These are phyloP conservation scores for Pseudois nayaur DNA, from an alignment of 2,113 vertebrate genomes.

Conservation along the genomic window DNA sequence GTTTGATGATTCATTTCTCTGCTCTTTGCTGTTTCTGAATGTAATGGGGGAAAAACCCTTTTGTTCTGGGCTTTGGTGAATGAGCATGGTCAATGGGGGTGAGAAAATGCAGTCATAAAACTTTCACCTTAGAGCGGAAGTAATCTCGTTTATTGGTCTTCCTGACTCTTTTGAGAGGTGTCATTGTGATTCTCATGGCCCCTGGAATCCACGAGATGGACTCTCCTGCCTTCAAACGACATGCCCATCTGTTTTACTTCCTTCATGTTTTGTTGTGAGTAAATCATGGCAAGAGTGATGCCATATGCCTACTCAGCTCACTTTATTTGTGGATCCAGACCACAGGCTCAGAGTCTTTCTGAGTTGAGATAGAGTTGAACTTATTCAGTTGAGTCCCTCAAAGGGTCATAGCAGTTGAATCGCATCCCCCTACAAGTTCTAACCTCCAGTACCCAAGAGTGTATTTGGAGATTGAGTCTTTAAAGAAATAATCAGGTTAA, in stretches of 20 bases:
- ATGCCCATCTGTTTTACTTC: not conserved
- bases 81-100: not conserved
- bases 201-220: not conserved
- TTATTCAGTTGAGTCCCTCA: not conserved
- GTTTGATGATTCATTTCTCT: constrained; percentile 66
- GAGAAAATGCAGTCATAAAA: not conserved
- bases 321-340: not conserved
- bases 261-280: not conserved
- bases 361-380: not conserved
- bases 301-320: not conserved
- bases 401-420: not conserved
- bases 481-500: not conserved
- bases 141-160: not conserved
- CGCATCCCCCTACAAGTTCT: not conserved
- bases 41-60: not conserved
- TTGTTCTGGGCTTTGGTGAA: not conserved
- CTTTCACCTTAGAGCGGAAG: not conserved
- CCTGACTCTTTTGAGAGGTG: not conserved
- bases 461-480: not conserved
- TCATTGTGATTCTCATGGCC: not conserved
- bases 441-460: not conserved
- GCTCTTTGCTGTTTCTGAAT: constrained; percentile 41
- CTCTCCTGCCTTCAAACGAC: not conserved
- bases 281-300: not conserved
- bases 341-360: not conserved